phyloP scores from a whole-genome alignment of 2,888 invertebrate genomes.

The Pyrrhia umbra region DNA sequence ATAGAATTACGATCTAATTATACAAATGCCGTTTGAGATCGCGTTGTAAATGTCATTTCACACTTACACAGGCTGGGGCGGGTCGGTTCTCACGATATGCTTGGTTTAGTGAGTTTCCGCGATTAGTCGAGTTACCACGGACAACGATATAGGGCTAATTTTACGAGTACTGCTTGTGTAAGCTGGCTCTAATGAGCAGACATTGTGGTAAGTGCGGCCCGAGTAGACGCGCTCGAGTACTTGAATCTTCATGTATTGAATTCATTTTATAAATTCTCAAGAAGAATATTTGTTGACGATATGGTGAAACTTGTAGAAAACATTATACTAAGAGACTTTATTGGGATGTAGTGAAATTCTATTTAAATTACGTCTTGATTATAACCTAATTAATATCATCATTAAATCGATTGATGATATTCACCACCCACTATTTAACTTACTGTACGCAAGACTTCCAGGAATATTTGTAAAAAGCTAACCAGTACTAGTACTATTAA shows the following conservation, averaged over 20 bases:
- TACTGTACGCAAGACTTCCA: neutral
- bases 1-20: constrained; percentile 86
- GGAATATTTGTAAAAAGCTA: neutral
- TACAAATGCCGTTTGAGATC: constrained; percentile 76
- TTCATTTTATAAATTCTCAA: constrained; percentile 33
- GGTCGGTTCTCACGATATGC: constrained; percentile 72
- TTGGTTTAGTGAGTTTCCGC: constrained; percentile 68
- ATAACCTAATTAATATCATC: no score
- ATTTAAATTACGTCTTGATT: no score
- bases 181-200: constrained; percentile 74
- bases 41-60: constrained; percentile 82
- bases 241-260: constrained; percentile 38
- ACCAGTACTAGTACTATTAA: neutral
- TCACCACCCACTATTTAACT: neutral
- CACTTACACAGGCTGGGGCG: constrained; percentile 66
- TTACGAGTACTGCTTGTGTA: constrained; percentile 72
- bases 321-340: no score
- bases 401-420: no score
- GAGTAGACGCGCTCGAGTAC: constrained; percentile 43
- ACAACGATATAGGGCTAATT: constrained; percentile 73
- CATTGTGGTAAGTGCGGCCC: constrained; percentile 58
- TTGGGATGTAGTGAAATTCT: no score
- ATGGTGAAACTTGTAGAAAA: neutral
- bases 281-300: neutral
- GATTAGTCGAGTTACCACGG: constrained; percentile 70